Conservation (phyloP, 2,113 vertebrate species). For the Psammodynastes pulverulentus region DNA sequence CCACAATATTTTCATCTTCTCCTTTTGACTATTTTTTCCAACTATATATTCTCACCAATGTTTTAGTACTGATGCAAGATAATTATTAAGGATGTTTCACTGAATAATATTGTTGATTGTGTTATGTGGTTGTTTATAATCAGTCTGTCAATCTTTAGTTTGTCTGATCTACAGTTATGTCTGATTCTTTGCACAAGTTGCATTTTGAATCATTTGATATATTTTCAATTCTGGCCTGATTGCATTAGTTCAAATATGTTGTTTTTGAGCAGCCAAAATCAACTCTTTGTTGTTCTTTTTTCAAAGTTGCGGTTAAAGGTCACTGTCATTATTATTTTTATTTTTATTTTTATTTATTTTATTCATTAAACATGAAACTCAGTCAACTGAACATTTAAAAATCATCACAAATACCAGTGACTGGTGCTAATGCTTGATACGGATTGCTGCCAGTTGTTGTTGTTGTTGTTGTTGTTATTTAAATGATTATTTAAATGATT, state of each 20-base stretch:
- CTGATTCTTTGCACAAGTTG: neutral
- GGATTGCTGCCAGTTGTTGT: too few species aligned
- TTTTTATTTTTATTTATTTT: too few species aligned
- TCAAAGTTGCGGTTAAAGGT: neutral
- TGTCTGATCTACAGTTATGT: neutral
- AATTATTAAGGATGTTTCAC: neutral
- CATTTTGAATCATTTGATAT: neutral
- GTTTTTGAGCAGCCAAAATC: neutral
- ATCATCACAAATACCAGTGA: too few species aligned
- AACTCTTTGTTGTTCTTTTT: neutral
- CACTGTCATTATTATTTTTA: neutral
- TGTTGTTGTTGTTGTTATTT: too few species aligned
- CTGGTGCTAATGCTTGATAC: too few species aligned
- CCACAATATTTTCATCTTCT: neutral
- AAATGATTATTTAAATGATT: neutral
- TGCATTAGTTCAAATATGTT: neutral
- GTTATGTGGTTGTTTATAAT: neutral
- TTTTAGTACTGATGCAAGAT: neutral
- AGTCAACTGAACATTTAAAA: too few species aligned
- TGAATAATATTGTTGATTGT: neutral
- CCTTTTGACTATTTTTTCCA: neutral
- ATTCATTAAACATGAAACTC: too few species aligned
- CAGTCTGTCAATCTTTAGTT: neutral
- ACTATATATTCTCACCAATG: neutral
- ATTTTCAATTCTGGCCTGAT: neutral